Evolutionary conservation across 2,888 invertebrate species (phyloP), one percentile per base, ranked within the genome.

Genomic region (Lydus trimaculatus): DNA sequence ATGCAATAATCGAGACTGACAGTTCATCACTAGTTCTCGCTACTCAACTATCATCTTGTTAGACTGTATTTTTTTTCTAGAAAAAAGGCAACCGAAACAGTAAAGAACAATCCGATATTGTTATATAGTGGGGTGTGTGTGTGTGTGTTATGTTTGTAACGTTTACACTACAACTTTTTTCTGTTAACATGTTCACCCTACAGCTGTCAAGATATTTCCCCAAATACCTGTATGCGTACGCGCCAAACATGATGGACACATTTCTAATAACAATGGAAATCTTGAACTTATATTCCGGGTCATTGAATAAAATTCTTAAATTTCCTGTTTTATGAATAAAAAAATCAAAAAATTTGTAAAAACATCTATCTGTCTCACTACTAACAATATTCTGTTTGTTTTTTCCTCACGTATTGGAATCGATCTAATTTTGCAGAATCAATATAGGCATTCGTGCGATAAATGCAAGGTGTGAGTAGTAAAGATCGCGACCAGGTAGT

Each of bases 81-180:
- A 56, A 65, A 66, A 63, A 69, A 65, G 72, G 71, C 66, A 65
- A 66, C 70, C 61, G 70, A 64, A 69, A 72, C 66, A 58, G 66
- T 63, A 65, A 62, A 69, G 76, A 75, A 76, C 72, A 75, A 79
- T 75, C 73, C 71, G 9, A 60, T 65, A 70, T 58, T 58, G 63
- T 33, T 63, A 48, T 64, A 76, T 75, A 79, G 8, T 52, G 48
- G 48, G 48, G 48, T 52, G 48, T 52, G 3, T 77, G 69, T 72
- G 48, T 52, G 48, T 52, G 3, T 77, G 69, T 72, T 64, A 69
- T 75, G 78, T 80, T 81, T 80, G 81, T 81, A 81, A 81, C 81
- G 80, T 80, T 81, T 80, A 76, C 72, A 75, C 74, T 74, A 79
- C 76, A 77, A 77, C 73, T 52, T 52, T 52, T 52, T 52, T 52